Conservation (phyloP, 1,140 invertebrate genomes). For the Drosophila mauritiana region DNA sequence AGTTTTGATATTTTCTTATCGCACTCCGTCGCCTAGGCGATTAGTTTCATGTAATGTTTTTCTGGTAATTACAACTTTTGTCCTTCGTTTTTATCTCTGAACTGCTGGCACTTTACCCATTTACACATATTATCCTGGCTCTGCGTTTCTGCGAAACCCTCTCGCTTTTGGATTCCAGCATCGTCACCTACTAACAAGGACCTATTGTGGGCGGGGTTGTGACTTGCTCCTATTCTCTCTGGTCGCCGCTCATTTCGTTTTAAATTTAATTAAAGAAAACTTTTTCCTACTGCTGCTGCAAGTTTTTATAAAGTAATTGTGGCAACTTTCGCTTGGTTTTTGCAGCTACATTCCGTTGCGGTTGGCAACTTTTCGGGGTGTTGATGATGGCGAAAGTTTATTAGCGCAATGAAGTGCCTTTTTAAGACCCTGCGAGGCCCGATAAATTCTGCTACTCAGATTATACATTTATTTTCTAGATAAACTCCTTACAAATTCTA, state of each 20-base stretch:
- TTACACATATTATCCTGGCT: constrained; percentile 30
- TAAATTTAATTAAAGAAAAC: constrained; percentile 81
- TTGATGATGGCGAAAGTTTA: constrained; percentile 67
- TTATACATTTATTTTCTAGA: constrained; percentile 31
- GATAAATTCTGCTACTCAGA: constrained; percentile 19
- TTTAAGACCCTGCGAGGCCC: constrained; percentile 21
- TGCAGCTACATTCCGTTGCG: constrained; percentile 54
- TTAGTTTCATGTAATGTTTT: constrained; percentile 51
- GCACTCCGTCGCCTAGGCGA: constrained; percentile 20
- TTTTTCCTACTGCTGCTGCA: constrained; percentile 54
- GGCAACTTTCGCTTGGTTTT: constrained; percentile 67
- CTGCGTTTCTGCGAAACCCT: not conserved
- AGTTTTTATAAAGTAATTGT: constrained; percentile 79
- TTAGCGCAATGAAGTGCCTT: constrained; percentile 71
- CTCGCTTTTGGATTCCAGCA: constrained; percentile 16
- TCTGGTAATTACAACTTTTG: constrained; percentile 51
- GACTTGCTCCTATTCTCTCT: constrained; percentile 12
- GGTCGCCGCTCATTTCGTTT: constrained; percentile 77
- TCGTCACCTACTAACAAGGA: constrained; percentile 48
- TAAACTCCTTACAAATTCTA: constrained; percentile 35
- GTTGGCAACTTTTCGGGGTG: constrained; percentile 50
- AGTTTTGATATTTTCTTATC: constrained; percentile 20
- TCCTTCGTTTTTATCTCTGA: constrained; percentile 36
- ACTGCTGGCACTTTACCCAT: constrained; percentile 42
- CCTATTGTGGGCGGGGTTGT: constrained; percentile 15